Evolutionary conservation across 2,888 invertebrate species (phyloP).

Genomic region (Cremastobaeus sp.): DNA sequence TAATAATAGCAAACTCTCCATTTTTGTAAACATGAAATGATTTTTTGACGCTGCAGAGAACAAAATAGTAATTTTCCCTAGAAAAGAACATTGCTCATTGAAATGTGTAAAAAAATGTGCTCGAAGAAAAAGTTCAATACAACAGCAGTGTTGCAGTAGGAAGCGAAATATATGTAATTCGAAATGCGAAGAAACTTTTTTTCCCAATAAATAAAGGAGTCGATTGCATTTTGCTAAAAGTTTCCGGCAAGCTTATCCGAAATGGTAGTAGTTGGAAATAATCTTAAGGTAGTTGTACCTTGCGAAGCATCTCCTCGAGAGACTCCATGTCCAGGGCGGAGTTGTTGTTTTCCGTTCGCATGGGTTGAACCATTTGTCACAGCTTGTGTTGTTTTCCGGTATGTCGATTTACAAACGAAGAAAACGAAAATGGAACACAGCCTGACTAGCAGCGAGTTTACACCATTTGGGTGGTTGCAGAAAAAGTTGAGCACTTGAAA

Average conservation of each 20-base stretch:
- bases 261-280: conserved; percentile 49
- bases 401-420: conserved; percentile 56
- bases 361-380: conserved; percentile 76
- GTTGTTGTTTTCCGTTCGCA: conserved; percentile 80
- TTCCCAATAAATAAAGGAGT: conserved; percentile 22
- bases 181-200: no score
- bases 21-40: no score
- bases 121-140: neutral
- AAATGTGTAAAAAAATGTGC: neutral
- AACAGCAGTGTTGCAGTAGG: no score
- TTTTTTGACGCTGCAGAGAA: no score
- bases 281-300: conserved; percentile 79
- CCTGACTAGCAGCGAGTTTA: conserved; percentile 41
- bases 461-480: conserved; percentile 43
- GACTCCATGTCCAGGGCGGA: conserved; percentile 86
- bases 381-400: conserved; percentile 61
- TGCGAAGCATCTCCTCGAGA: conserved; percentile 87
- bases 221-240: conserved; percentile 33
- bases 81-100: no score
- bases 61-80: no score
- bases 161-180: no score
- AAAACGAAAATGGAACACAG: conserved; percentile 56
- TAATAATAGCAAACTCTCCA: no score
- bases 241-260: conserved; percentile 28
- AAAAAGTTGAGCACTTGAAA: conserved; percentile 42